phyloP scores from a whole-genome alignment of 2,888 invertebrate genomes.

The Blastobasis adustella region DNA sequence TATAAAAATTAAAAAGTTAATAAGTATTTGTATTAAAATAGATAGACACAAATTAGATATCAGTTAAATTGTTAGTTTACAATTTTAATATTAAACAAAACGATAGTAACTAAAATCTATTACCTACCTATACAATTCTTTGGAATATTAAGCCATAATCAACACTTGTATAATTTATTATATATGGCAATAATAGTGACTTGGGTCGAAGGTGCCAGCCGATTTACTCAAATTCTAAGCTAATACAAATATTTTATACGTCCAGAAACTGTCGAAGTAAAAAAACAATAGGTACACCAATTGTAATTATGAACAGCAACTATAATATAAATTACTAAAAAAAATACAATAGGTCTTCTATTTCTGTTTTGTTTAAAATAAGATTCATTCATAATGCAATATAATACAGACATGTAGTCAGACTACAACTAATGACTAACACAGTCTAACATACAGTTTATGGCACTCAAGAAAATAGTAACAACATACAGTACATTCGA shows the following conservation, averaged over 20 bases:
- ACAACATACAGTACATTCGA: slow-evolving; percentile 7
- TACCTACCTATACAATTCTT: slow-evolving; percentile 23
- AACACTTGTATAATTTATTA: too few relatives aligned
- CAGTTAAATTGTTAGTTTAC: slow-evolving; percentile 6
- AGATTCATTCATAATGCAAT: slow-evolving; percentile 27
- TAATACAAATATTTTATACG: too few relatives aligned
- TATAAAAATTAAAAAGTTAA: slow-evolving; percentile 19
- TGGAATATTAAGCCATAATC: slow-evolving; percentile 20
- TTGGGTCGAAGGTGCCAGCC: too few relatives aligned
- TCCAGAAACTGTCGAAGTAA: too few relatives aligned
- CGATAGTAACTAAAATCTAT: slow-evolving; percentile 8
- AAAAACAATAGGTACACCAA: too few relatives aligned
- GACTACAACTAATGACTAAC: slow-evolving; percentile 40
- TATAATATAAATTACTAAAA: too few relatives aligned
- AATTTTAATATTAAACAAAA: slow-evolving; percentile 6
- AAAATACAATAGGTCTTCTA: too few relatives aligned
- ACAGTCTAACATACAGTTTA: slow-evolving; percentile 29
- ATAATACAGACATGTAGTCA: slow-evolving; percentile 42
- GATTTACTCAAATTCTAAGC: too few relatives aligned
- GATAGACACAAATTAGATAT: slow-evolving; percentile 16
- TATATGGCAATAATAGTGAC: too few relatives aligned
- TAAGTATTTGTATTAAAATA: slow-evolving; percentile 23
- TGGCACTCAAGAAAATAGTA: slow-evolving; percentile 39
- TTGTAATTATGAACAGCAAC: too few relatives aligned
- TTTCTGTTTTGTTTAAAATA: slow-evolving; percentile 14